phyloP scores from a whole-genome alignment of 2,888 invertebrate species.

The Neocrepidodera transversa region DNA sequence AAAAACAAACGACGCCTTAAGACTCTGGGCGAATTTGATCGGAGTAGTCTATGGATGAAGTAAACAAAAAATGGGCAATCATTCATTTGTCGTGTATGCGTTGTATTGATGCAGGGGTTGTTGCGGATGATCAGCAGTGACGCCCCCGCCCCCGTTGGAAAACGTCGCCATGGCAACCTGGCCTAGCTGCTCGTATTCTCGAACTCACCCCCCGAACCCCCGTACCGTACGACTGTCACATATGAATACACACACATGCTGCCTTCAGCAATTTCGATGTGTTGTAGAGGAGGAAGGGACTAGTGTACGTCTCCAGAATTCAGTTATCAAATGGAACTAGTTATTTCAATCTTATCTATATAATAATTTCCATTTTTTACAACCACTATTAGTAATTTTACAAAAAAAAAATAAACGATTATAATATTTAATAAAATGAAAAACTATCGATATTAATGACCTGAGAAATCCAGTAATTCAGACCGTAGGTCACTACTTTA shows the following conservation, averaged over 20 bases:
- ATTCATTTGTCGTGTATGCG: slow-evolving; percentile 43
- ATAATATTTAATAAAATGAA: no score
- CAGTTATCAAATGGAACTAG: not conserved
- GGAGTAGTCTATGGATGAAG: slow-evolving; percentile 27
- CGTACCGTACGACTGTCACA: slow-evolving; percentile 52
- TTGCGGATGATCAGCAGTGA: slow-evolving; percentile 59
- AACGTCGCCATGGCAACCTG: slow-evolving; percentile 53
- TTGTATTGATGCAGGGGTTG: slow-evolving; percentile 59
- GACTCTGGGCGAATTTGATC: slow-evolving; percentile 27
- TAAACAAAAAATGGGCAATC: slow-evolving; percentile 38
- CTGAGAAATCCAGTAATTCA: no score
- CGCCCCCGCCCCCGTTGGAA: slow-evolving; percentile 57
- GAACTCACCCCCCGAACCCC: slow-evolving; percentile 31
- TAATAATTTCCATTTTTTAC: no score
- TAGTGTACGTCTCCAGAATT: not conserved
- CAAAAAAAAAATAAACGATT: no score
- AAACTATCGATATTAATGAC: no score
- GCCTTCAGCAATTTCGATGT: slow-evolving; percentile 35
- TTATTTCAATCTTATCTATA: no score
- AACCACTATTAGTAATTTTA: no score
- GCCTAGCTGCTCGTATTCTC: slow-evolving; percentile 41
- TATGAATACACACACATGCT: slow-evolving; percentile 55
- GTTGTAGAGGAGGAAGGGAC: slow-evolving; percentile 19
- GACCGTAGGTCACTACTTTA: no score
- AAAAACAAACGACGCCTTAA: slow-evolving; percentile 25